Evolutionary conservation across 2,888 invertebrate species (phyloP), one percentile per base, ranked within the genome.

Genomic region (Ectropis crepuscularia): DNA sequence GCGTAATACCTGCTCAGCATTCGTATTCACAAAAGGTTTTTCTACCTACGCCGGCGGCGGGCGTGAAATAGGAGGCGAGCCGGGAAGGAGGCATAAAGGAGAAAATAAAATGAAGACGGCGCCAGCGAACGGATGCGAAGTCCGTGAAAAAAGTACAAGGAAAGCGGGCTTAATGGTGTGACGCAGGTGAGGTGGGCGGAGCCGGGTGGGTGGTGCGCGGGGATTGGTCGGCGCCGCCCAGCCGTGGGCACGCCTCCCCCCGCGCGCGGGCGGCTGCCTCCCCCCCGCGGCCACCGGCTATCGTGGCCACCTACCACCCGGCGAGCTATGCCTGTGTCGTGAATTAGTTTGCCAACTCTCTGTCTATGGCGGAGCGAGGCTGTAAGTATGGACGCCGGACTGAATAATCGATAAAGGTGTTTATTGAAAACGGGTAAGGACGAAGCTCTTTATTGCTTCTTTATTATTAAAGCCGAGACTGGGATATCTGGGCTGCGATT

Each of bases 351-450:
- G 89, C 89, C 87, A 92, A 92, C 92, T 92, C 90, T 90, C 89
- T 90, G 92, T 92, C 92, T 91, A 91, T 92, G 90, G 90, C 90
- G 90, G 87, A 87, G 90, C 89, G 85, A 83, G 85, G 84, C 86
- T 90, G 91, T 92, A 91, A 91, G 92, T 92, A 92, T 91, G 89
- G 91, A 90, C 88, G 90, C 81, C 89, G 86, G 82, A 81, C 88
- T 91, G 91, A 92, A 92, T 92, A 92, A 92, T 92, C 92, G 91
- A 92, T 92, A 92, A 90, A 92, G 92, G 92, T 92, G 92, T 92
- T 92, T 92, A 92, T 92, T 92, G 92, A 92, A 92, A 91, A 90
- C 89, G 90, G 90, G 88, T 91, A 87, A 90, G 87, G 89, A 89
- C 85, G 88, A 82, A 85, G 88, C 87, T 88, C 88, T 88, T 91